phyloP scores from a whole-genome alignment of 1,140 invertebrate genomes.

The Drosophila lacertosa region DNA sequence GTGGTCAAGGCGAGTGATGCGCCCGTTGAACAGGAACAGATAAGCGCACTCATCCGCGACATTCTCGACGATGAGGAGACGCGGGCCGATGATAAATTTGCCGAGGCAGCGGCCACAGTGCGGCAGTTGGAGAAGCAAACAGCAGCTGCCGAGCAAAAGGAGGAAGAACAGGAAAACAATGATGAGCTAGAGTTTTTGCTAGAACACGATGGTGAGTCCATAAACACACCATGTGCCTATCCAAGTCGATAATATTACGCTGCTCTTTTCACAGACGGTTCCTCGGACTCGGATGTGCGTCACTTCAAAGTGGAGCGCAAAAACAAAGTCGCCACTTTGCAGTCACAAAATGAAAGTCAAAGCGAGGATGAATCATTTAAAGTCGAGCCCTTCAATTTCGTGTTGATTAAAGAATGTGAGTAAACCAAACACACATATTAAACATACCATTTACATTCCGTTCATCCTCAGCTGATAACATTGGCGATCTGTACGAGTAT shows the following conservation, averaged over 20 bases:
- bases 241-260: not conserved
- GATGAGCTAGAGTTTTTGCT: conserved; percentile 53
- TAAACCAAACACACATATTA: not conserved
- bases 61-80: conserved; percentile 52
- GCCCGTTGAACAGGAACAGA: conserved; percentile 53
- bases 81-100: conserved; percentile 7
- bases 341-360: conserved; percentile 47
- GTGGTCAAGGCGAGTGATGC: not conserved
- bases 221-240: not conserved
- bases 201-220: conserved; percentile 47
- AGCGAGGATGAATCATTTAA: conserved; percentile 53
- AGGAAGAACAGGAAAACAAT: conserved; percentile 19
- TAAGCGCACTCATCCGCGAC: conserved; percentile 53
- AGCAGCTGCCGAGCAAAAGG: not conserved
- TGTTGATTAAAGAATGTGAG: conserved; percentile 59
- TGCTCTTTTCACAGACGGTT: conserved; percentile 2
- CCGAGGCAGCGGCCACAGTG: conserved; percentile 4
- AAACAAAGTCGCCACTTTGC: not conserved
- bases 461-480: conserved; percentile 43
- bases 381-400: conserved; percentile 58
- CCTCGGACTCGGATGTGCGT: conserved; percentile 13
- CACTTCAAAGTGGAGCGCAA: conserved; percentile 20
- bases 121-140: conserved; percentile 8
- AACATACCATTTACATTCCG: fast-evolving
- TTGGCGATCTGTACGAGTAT: conserved; percentile 60